Conservation (phyloP, 2,797 vertebrate genomes). For the Sebastiscus albofasciatus region DNA sequence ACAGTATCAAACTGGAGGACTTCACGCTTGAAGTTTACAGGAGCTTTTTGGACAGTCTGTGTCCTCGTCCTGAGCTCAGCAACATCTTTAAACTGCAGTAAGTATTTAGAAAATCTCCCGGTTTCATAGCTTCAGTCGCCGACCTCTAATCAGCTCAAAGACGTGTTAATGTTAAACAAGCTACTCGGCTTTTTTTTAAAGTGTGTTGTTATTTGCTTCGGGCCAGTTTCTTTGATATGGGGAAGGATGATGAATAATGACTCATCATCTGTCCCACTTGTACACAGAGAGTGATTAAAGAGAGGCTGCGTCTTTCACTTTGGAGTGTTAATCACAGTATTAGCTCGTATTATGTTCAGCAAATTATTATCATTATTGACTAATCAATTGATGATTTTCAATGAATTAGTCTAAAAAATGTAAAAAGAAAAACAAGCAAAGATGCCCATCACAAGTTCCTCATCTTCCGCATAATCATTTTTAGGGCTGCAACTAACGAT, state of each 20-base stretch:
- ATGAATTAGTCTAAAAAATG: not conserved
- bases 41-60: conserved; percentile 92
- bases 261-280: conserved; percentile 31
- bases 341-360: not conserved
- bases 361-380: not conserved
- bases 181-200: not conserved
- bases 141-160: conserved; percentile 9
- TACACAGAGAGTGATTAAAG: conserved; percentile 6
- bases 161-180: not conserved
- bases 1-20: conserved; percentile 94
- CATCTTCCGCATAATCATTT: not conserved
- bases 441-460: not conserved
- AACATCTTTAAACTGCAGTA: conserved; percentile 94
- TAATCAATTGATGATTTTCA: not conserved
- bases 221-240: conserved; percentile 28
- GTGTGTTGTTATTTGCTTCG: conserved; percentile 12
- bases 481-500: too few relatives aligned
- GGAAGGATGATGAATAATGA: conserved; percentile 14
- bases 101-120: conserved; percentile 64
- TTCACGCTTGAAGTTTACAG: conserved; percentile 92
- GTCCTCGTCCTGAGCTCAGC: conserved; percentile 93
- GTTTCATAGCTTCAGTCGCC: not conserved
- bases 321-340: not conserved
- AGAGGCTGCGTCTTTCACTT: not conserved
- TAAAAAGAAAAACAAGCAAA: not conserved